These are phyloP conservation scores for Cranoglanis bouderius DNA, from an alignment of 2,113 vertebrate genomes.

Conservation along the genomic window DNA sequence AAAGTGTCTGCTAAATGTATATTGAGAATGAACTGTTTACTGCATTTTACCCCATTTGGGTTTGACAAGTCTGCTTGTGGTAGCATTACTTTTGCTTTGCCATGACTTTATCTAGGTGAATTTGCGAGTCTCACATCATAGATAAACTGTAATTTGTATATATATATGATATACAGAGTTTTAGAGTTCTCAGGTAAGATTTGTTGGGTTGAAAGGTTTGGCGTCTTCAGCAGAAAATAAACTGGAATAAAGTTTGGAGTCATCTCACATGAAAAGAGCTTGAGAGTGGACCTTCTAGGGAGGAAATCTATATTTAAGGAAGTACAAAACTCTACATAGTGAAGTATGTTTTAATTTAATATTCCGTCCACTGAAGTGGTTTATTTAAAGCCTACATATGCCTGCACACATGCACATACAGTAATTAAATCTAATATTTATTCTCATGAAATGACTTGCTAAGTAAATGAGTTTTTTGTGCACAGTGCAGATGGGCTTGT, in stretches of 20 bases:
- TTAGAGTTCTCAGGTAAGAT: not conserved
- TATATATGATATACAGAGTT: not conserved
- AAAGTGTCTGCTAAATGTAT: not conserved
- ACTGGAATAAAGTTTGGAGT: not conserved
- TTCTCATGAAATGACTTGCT: slow-evolving; percentile 6
- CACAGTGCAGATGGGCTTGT: slow-evolving; percentile 9
- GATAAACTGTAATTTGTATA: not conserved
- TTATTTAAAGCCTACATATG: not conserved
- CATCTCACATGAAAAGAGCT: not conserved
- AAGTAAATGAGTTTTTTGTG: not conserved
- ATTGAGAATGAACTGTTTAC: not conserved
- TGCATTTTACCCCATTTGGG: not conserved
- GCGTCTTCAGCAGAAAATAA: not conserved
- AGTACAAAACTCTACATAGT: not conserved
- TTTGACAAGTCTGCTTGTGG: not conserved
- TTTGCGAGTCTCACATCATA: not conserved
- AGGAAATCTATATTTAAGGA: not conserved
- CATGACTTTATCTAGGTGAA: not conserved
- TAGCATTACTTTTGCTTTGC: not conserved
- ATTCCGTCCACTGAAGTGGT: slow-evolving; percentile 21
- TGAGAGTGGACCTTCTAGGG: not conserved
- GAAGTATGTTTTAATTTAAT: not conserved
- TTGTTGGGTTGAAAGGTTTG: not conserved
- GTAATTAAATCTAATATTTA: slow-evolving; percentile 22
- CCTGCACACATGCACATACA: not conserved